phyloP scores from a whole-genome alignment of 2,888 invertebrate genomes.

The Axea sp. region DNA sequence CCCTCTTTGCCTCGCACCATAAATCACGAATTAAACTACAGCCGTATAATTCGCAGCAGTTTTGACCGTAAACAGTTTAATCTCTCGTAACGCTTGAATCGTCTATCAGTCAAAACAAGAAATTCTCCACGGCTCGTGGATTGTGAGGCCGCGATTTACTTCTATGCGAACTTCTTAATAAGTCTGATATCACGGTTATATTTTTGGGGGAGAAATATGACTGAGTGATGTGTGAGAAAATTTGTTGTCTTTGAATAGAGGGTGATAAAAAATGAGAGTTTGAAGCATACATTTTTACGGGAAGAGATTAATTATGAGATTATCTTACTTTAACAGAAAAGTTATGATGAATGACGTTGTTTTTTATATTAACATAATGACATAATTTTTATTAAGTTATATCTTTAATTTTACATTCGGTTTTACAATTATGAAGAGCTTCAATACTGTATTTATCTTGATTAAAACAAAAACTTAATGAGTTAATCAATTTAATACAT shows the following conservation, averaged over 20 bases:
- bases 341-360: too few species aligned
- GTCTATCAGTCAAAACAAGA: slow-evolving; percentile 77
- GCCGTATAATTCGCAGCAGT: slow-evolving; percentile 75
- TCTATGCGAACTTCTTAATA: slow-evolving; percentile 44
- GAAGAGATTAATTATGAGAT: slow-evolving; percentile 15
- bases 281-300: slow-evolving; percentile 1
- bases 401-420: too few species aligned
- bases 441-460: too few species aligned
- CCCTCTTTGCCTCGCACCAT: slow-evolving; percentile 65
- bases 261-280: slow-evolving; percentile 28
- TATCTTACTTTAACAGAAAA: slow-evolving; percentile 15
- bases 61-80: slow-evolving; percentile 78
- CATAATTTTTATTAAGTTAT: too few species aligned
- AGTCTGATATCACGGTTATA: slow-evolving; percentile 15
- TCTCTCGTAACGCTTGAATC: slow-evolving; percentile 70
- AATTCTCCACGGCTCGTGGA: slow-evolving; percentile 72
- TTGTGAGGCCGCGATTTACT: slow-evolving; percentile 22
- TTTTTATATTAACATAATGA: too few species aligned
- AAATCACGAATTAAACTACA: slow-evolving; percentile 77
- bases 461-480: too few species aligned
- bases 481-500: too few species aligned
- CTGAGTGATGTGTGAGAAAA: slow-evolving; percentile 35
- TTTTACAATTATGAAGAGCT: too few species aligned
- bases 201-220: slow-evolving; percentile 8
- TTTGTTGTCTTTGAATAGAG: slow-evolving; percentile 11